Evolutionary conservation across 2,797 vertebrate genomes (phyloP).

Genomic region (Calcarius lapponicus): DNA sequence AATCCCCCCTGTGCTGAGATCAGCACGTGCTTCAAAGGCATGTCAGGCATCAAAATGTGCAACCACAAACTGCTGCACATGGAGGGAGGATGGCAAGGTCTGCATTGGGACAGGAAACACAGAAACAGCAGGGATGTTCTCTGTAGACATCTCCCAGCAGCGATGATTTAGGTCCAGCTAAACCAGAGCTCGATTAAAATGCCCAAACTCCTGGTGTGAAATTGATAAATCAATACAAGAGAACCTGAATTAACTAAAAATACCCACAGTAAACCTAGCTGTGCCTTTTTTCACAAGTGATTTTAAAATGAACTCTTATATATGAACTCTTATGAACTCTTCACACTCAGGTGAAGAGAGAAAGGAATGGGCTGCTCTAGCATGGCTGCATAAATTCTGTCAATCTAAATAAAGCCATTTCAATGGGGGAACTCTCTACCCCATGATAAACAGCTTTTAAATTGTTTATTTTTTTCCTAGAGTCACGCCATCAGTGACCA

Average conservation of each 20-base stretch:
- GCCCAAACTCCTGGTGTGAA: background rate
- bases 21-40: constrained; percentile 15
- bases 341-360: background rate
- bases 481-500: background rate
- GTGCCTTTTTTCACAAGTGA: background rate
- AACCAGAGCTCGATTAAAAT: background rate
- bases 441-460: background rate
- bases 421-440: background rate
- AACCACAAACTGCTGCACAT: background rate
- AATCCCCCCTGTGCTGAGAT: constrained; percentile 29
- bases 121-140: background rate
- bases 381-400: background rate
- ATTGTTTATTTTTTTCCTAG: background rate
- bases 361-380: background rate
- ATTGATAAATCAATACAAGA: background rate
- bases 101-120: background rate
- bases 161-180: background rate
- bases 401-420: background rate
- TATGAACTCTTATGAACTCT: background rate
- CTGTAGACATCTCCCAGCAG: background rate
- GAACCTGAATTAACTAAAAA: background rate
- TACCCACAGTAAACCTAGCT: background rate
- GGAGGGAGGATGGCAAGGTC: background rate
- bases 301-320: background rate
- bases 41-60: constrained; percentile 7